Evolutionary conservation across 2,888 invertebrate genomes (phyloP), one percentile per base, ranked within the genome.

Genomic region (Drosophila neoperkinsi): DNA sequence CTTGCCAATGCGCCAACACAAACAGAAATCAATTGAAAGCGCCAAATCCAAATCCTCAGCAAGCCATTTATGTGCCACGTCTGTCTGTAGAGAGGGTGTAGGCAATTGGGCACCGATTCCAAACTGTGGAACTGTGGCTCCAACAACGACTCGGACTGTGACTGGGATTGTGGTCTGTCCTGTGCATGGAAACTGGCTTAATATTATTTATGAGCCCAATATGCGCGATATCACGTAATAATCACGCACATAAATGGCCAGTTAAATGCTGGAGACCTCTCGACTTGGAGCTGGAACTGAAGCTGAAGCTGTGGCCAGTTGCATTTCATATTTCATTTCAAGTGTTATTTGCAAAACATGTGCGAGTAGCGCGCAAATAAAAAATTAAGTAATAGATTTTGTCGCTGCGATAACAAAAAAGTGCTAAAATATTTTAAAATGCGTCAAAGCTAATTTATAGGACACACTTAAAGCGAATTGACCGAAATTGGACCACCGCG

Each of bases 331-430:
- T 85, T 85, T 88, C 85, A 88, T 88, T 76, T 82, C 79, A 81
- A 74, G 77, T 81, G 87, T 81, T 87, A 85, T 88, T 87, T 87
- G 82, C 87, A 77, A 81, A 90, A 83, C 87, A 88, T 79, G 83
- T 79, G 75, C 79, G 79, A 77, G 68, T 68, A 79, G 68, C 68
- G 70, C 53, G 74, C 84, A 84, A 84, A 86, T 81, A 86, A 85
- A 84, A 89, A 89, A 88, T 89, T 89, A 88, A 88, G 88, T 89
- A 88, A 89, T 88, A 85, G 91, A 91, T 91, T 90, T 90, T 83
- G 84, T 83, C 77, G 79, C 72, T 60, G 74, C 71, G 91, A 91
- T 91, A 91, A 88, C 84, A 84, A 82, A 90, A 87, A 91, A 90
- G 91, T 91, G 91, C 91, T 91, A 91, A 91, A 91, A 91, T 91